Evolutionary conservation across 2,888 invertebrate species (phyloP).

Genomic region (Cataglyphis altisquamis): DNA sequence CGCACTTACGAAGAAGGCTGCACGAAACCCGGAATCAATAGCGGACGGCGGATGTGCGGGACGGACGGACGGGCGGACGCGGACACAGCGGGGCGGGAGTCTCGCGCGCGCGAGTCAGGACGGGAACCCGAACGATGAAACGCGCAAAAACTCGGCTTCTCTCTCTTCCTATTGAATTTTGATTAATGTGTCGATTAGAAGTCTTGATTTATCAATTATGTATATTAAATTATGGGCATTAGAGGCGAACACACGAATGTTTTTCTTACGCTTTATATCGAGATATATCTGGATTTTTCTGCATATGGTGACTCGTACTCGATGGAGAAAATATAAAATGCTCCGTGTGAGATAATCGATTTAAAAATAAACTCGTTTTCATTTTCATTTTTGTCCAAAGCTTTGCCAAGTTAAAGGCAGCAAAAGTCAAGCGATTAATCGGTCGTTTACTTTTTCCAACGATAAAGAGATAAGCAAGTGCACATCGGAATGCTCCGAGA

Average conservation of each 20-base stretch:
- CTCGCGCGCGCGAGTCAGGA: slow-evolving; percentile 38
- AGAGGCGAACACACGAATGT: neutral
- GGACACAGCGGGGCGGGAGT: slow-evolving; percentile 72
- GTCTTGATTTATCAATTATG: neutral
- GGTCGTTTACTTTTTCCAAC: slow-evolving; percentile 6
- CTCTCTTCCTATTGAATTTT: neutral
- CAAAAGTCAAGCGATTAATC: slow-evolving; percentile 2
- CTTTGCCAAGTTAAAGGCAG: neutral
- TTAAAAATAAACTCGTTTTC: neutral
- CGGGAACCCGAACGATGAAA: slow-evolving; percentile 4
- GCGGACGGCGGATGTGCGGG: slow-evolving; percentile 82
- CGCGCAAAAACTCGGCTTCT: slow-evolving; percentile 25
- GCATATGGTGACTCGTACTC: neutral
- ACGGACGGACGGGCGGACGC: slow-evolving; percentile 71
- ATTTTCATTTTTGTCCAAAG: neutral
- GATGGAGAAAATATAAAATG: neutral
- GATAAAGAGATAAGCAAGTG: neutral
- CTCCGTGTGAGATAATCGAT: neutral
- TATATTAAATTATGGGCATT: neutral
- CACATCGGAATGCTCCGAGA: neutral
- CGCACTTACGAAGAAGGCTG: slow-evolving; percentile 76
- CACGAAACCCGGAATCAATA: slow-evolving; percentile 84
- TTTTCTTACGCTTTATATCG: neutral
- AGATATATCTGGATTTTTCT: neutral
- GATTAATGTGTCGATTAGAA: neutral